Base-by-base conservation (phyloP, 2,113 vertebrate species). In the Corydoras maculifer region DNA sequence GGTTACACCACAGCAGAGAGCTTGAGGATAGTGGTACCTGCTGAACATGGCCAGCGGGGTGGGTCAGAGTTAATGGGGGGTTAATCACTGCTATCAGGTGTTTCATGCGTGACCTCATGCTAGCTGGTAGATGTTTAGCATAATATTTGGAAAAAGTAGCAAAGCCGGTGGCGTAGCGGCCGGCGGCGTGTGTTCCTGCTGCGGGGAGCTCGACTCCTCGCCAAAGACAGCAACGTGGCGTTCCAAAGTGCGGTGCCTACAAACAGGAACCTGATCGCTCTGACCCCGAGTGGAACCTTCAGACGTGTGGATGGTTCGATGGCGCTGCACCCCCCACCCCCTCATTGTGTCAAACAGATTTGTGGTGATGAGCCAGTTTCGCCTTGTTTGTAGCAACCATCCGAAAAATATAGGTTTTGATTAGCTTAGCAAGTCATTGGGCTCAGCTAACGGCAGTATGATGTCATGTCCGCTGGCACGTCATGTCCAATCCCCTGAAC, bases 261-360 rank as follows among this genome's bases (percentile, higher is more conserved):
- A 58, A 58, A 60, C 55, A 65, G 73, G 25, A 75, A 75, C 4
- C 9, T 2, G 73, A 75, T 75, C 70, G 49, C 62, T 43, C 51
- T 65, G 57, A 75, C 68, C 68, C n/a, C 9, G 9, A 9, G 62
- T 25, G 10, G 59, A 66, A 75, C 74, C 74, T 60, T 60, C 68
- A 66, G 67, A 65, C 25, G 25, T 70, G 57, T 58, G 11, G 62
- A 62, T 9, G 48, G 48, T 32, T 62, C 35, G 43, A 8, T 9
- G 43, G 48, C 55, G n/a, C 65, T 62, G 51, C 53, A 60, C 57
- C 63, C 54, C 32, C 31, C 57, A 62, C 63, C 8, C 25, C 43
- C 50, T 51, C 7, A 48, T 57, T 14, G 29, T 31, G 30, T 53
- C 25, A n/a, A 53, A 60, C 71, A n/a, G 32, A 14, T 54, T 25